Conservation (phyloP, 1,140 invertebrate species). For the Calephelis virginiensis region DNA sequence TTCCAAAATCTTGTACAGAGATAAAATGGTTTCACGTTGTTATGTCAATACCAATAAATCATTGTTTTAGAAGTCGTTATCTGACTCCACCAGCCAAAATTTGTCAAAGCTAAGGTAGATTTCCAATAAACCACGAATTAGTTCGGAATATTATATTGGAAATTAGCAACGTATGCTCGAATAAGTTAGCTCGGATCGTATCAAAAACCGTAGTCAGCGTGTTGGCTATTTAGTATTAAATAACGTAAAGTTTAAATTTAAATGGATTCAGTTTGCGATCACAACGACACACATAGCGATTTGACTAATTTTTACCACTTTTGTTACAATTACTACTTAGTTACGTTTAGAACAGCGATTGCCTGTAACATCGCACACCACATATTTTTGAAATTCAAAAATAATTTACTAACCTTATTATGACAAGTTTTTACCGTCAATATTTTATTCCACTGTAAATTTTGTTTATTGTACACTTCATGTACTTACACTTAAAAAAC, state of each 20-base stretch:
- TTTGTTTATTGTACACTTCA: no score
- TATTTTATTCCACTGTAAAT: no score
- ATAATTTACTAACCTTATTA: no score
- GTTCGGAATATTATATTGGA: constrained; percentile 36
- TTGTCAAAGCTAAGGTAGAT: constrained; percentile 25
- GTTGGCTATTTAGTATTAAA: constrained; percentile 25
- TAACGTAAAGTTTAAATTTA: background rate
- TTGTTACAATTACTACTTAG: no score
- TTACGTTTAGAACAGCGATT: no score
- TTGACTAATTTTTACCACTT: background rate
- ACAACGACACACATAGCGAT: background rate
- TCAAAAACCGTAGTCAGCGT: constrained; percentile 37
- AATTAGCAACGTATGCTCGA: constrained; percentile 35
- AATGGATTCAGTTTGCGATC: background rate
- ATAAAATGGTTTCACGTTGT: constrained; percentile 5
- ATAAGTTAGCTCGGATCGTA: constrained; percentile 38
- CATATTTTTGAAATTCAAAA: no score
- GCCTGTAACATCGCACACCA: no score
- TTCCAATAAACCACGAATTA: constrained; percentile 36
- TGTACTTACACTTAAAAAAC: no score
- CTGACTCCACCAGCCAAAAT: constrained; percentile 6
- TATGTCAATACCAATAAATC: constrained; percentile 13
- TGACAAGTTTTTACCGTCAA: no score
- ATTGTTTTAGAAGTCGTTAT: constrained; percentile 12
- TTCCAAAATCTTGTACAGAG: background rate